Evolutionary conservation across 2,113 vertebrate genomes (phyloP).

Genomic region (Apaloderma vittatum): DNA sequence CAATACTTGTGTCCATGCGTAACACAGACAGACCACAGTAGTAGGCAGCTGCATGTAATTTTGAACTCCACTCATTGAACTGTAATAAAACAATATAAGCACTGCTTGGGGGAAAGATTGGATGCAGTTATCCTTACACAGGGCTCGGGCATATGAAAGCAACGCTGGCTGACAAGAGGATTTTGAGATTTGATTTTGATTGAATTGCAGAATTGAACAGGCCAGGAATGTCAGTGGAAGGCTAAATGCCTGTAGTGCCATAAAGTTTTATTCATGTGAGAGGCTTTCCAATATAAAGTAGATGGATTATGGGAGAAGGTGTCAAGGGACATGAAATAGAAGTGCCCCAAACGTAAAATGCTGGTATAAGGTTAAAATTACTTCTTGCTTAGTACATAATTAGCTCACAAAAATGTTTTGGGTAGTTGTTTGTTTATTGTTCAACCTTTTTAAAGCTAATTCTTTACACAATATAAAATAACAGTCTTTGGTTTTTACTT

Average conservation of each 20-base stretch:
- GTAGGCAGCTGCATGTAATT: slow-evolving; percentile 90
- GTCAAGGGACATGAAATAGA: slow-evolving; percentile 83
- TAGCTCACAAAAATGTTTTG: slow-evolving; percentile 61
- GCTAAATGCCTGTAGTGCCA: slow-evolving; percentile 86
- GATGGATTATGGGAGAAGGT: slow-evolving; percentile 86
- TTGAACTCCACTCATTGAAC: slow-evolving; percentile 90
- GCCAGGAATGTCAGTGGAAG: slow-evolving; percentile 86
- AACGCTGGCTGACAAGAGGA: slow-evolving; percentile 86
- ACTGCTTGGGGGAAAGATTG: slow-evolving; percentile 86
- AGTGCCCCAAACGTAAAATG: slow-evolving; percentile 78
- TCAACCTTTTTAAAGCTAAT: slow-evolving; percentile 29
- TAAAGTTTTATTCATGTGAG: slow-evolving; percentile 89
- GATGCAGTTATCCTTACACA: slow-evolving; percentile 85
- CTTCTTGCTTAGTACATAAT: slow-evolving; percentile 78
- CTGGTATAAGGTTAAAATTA: slow-evolving; percentile 76
- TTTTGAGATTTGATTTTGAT: slow-evolving; percentile 90
- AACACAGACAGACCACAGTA: slow-evolving; percentile 81
- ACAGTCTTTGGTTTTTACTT: background rate
- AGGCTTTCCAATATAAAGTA: slow-evolving; percentile 87
- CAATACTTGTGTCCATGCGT: slow-evolving; percentile 82
- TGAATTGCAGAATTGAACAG: slow-evolving; percentile 88
- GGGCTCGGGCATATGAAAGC: slow-evolving; percentile 83
- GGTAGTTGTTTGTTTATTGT: slow-evolving; percentile 70
- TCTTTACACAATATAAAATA: background rate
- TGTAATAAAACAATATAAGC: slow-evolving; percentile 93